Evolutionary conservation across 2,113 vertebrate genomes (phyloP).

Genomic region (Xiphophorus hellerii): DNA sequence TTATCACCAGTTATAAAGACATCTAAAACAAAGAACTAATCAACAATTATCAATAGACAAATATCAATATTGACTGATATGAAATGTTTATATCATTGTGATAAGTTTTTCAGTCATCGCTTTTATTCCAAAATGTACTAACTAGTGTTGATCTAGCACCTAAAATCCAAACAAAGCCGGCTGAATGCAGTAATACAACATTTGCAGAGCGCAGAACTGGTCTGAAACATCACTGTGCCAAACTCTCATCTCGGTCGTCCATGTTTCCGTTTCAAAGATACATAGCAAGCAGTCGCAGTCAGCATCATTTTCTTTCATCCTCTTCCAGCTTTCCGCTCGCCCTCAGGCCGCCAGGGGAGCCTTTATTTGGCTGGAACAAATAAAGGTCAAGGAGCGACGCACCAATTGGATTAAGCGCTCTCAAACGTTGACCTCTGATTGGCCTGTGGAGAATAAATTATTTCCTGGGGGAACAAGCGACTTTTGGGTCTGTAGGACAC

Average conservation of each 20-base stretch:
- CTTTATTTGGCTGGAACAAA: background rate
- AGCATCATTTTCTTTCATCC: background rate
- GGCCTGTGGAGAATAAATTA: constrained; percentile 62
- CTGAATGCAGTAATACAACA: background rate
- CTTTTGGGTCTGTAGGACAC: constrained; percentile 68
- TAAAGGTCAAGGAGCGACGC: constrained; percentile 37
- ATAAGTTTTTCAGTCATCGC: too few species aligned
- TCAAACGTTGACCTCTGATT: constrained; percentile 60
- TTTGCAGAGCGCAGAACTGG: background rate
- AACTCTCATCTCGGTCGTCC: background rate
- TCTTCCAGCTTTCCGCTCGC: background rate
- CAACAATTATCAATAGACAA: too few species aligned
- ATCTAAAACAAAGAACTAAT: too few species aligned
- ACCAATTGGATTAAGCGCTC: constrained; percentile 46
- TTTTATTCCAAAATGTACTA: background rate
- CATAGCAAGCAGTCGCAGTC: constrained; percentile 4
- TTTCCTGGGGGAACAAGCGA: constrained; percentile 58
- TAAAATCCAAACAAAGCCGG: background rate
- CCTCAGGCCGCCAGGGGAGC: constrained; percentile 6
- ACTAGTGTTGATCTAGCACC: background rate
- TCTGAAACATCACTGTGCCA: background rate
- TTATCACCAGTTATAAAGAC: too few species aligned
- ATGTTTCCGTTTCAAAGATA: constrained; percentile 15
- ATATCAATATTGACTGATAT: too few species aligned
- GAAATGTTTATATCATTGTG: too few species aligned